These are phyloP conservation scores for Vespertilio murinus DNA, from an alignment of 2,797 vertebrate species.

Conservation along the genomic window DNA sequence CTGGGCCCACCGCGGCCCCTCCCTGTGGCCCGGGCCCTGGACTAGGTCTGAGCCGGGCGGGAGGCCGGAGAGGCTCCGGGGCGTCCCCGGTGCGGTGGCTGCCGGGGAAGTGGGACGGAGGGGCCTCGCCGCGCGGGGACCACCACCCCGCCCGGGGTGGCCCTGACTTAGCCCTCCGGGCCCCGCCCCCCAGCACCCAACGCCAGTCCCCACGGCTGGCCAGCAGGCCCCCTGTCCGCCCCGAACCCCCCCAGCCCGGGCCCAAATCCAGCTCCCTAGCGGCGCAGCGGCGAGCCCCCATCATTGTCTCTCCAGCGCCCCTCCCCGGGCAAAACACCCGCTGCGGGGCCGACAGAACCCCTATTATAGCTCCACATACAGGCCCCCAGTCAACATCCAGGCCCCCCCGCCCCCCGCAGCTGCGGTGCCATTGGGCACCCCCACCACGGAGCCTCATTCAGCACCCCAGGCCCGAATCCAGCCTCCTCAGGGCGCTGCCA, in stretches of 20 bases:
- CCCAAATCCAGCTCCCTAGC: constrained; percentile 51
- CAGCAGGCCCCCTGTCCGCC: neutral
- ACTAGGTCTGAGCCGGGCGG: neutral
- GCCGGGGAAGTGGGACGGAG: neutral
- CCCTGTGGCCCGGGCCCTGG: neutral
- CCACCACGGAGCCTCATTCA: neutral
- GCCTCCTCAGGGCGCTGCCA: neutral
- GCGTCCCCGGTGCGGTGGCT: constrained; percentile 35
- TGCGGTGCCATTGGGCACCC: constrained; percentile 32
- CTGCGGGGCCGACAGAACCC: constrained; percentile 52
- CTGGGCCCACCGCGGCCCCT: neutral
- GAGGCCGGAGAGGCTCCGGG: neutral
- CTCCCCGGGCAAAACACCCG: constrained; percentile 33
- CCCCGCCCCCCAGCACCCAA: constrained; percentile 29
- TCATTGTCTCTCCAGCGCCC: neutral
- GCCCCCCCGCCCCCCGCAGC: neutral
- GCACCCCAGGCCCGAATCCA: constrained; percentile 52
- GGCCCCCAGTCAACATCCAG: constrained; percentile 31
- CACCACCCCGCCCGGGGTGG: neutral
- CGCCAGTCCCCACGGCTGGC: neutral
- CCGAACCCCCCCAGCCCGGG: neutral
- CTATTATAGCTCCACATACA: neutral
- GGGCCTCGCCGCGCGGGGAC: neutral
- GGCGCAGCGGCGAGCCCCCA: constrained; percentile 38
- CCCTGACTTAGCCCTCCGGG: neutral